Evolutionary conservation across 2,113 vertebrate species (phyloP), one percentile per base, ranked within the genome.

Genomic region (Saimiri boliviensis): DNA sequence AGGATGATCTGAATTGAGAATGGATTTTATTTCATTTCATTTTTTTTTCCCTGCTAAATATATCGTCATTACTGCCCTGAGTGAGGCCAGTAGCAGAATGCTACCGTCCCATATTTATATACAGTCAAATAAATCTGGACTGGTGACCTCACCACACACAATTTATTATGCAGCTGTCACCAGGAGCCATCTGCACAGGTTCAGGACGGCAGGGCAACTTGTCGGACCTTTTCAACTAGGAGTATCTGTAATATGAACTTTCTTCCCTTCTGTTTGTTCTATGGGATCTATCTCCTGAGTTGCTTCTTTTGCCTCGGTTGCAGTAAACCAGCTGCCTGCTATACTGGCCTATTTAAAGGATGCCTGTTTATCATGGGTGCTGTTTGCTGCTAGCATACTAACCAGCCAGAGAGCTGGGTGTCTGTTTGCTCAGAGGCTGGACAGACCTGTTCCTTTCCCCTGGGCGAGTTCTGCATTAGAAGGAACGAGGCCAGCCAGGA

Each of bases 21-120:
- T 94, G 2, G 77, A 95, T 96, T 98, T 97, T 63, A 93, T 89
- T 96, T 40, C 76, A 76, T 98, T 96, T 94, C 76, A 88, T 96
- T 97, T 97, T 52, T 14, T 81, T 19, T 25, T 30, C 42, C 0
- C 92, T 88, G 66, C 77, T 95, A 95, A 97, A 96, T 98, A 94
- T 89, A 88, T 96, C 3, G 9, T 74, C 35, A 9, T 92, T 66
- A 77, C 77, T 47, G 88, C 90, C 88, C 86, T 8, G 47, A 49
- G 81, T 0, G 12, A 97, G 74, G 56, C 94, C 87, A 6, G 96
- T 9, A 42, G 85, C 73, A 85, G 80, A 86, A 52, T 88, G 92
- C 81, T 40, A 68, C 77, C 7, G 1, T 60, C 91, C 81, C 93
- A 77, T 52, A 76, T 96, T 96, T 96, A 94, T 96, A 91, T 49